A percentile compares a stretch with the other conserved stretches of the same genome.
phyloP scores from a whole-genome alignment of 2,888 invertebrate genomes.

The Cartodere bifasciata region DNA sequence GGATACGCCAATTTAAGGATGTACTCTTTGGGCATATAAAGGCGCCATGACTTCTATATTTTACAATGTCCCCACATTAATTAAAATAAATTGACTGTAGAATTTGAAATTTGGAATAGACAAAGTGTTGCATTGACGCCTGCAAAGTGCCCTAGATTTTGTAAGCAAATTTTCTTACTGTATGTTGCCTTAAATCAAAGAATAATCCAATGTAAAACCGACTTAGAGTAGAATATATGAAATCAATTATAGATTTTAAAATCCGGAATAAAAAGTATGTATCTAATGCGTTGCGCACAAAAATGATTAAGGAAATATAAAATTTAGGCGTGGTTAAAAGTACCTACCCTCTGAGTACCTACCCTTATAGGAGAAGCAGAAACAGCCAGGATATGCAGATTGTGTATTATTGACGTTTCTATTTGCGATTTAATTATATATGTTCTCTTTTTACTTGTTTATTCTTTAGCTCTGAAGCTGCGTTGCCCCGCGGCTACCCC shows the following conservation, averaged over 20 bases:
- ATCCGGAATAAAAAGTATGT: conserved; percentile 31
- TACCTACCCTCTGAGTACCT: conserved; percentile 14
- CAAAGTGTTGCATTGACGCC: too few species aligned
- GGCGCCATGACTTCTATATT: too few species aligned
- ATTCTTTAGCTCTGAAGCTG: conserved; percentile 23
- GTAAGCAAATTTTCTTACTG: too few species aligned
- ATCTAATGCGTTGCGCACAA: conserved; percentile 36
- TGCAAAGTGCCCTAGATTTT: too few species aligned
- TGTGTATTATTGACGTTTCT: conserved; percentile 35
- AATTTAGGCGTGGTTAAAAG: conserved; percentile 35
- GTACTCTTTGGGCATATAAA: too few species aligned
- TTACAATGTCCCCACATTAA: too few species aligned
- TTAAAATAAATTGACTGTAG: too few species aligned
- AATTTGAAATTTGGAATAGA: too few species aligned
- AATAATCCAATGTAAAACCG: too few species aligned
- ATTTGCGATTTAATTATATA: conserved; percentile 37
- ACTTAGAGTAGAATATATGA: conserved; percentile 29
- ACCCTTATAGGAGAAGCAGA: too few species aligned
- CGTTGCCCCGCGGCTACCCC: conserved; percentile 17
- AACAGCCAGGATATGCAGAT: conserved; percentile 26
- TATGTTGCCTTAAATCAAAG: too few species aligned
- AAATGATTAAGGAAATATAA: conserved; percentile 36
- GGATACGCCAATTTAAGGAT: too few species aligned
- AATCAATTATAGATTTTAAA: conserved; percentile 36
- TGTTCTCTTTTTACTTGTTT: conserved; percentile 30